Base-by-base conservation (phyloP, 2,113 vertebrate genomes). In the Semicossyphus pulcher region DNA sequence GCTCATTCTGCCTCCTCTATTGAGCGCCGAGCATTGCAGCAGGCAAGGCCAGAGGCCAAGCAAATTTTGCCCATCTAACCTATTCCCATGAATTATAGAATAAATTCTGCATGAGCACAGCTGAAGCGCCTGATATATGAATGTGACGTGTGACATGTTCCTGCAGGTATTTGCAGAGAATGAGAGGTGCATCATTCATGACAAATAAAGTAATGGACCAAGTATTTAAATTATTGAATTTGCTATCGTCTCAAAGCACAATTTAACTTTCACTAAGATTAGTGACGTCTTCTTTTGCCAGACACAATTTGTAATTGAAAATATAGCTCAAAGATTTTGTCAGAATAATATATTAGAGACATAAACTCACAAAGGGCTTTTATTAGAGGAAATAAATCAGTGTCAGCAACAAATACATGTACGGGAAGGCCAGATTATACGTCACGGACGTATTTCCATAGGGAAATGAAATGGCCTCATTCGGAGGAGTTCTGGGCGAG, bases 1-100 rank as follows among this genome's bases (percentile, higher is more conserved):
- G 78, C 87, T 89, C 76, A 53, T 75, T 78, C 72, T 83, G 47
- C 44, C 72, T 78, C 80, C 83, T 65, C 78, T 75, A 75, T 52
- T 82, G 67, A 90, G 87, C 49, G 79, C 56, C 56, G 79, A 73
- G 75, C 37, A 76, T 42, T 80, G 71, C 71, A 78, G 66, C 60
- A 69, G 81, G 75, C 78, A 66, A 84, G 84, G 87, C 85, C 83
- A 89, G 88, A 90, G 90, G 90, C 80, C 80, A 87, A 83, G 73
- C 89, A 91, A 91, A 90, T 86, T 85, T 68, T 80, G 80, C 68
- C 66, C 73, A 83, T 81, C 79, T 79, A 80, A 87, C 72, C 89
- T 82, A 87, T 89, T 88, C 85, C 74, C 76, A 82, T 89, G 78
- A 89, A 88, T 91, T 87, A 86, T 83, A 76, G 60, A 89, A 83